Evolutionary conservation across 2,797 vertebrate genomes (phyloP).

Genomic region (Enteromius paludinosus): DNA sequence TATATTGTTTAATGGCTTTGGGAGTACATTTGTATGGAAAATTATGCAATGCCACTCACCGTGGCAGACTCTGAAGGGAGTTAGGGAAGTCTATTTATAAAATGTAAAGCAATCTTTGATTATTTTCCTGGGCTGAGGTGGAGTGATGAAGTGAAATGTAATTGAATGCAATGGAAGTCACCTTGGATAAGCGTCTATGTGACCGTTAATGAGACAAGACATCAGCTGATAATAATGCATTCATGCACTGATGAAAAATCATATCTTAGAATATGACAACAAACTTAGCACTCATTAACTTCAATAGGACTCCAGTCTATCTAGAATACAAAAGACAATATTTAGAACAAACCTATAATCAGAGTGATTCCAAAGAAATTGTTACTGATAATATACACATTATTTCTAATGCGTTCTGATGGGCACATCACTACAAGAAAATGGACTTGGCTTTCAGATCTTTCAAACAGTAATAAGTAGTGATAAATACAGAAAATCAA

Average conservation of each 20-base stretch:
- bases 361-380: not conserved
- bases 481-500: not conserved
- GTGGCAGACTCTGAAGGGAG: slow-evolving; percentile 33
- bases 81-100: slow-evolving; percentile 43
- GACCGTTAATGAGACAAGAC: slow-evolving; percentile 31
- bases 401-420: slow-evolving; percentile 8
- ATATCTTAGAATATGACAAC: slow-evolving; percentile 2
- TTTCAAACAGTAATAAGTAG: not conserved
- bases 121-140: slow-evolving; percentile 47
- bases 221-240: slow-evolving; percentile 16
- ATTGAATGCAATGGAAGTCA: slow-evolving; percentile 52
- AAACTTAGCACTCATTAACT: not conserved
- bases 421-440: slow-evolving; percentile 5
- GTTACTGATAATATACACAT: slow-evolving; percentile 7
- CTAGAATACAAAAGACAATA: not conserved
- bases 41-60: slow-evolving; percentile 53
- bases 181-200: slow-evolving; percentile 18
- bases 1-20: slow-evolving; percentile 46
- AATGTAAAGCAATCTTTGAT: slow-evolving; percentile 53
- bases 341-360: not conserved
- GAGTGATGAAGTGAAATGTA: slow-evolving; percentile 48
- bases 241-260: slow-evolving; percentile 2
- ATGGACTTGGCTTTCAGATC: not conserved
- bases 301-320: slow-evolving; percentile 2
- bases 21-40: slow-evolving; percentile 42